Base-by-base conservation (phyloP, 2,888 invertebrate species). In the Coenonympha glycerion region DNA sequence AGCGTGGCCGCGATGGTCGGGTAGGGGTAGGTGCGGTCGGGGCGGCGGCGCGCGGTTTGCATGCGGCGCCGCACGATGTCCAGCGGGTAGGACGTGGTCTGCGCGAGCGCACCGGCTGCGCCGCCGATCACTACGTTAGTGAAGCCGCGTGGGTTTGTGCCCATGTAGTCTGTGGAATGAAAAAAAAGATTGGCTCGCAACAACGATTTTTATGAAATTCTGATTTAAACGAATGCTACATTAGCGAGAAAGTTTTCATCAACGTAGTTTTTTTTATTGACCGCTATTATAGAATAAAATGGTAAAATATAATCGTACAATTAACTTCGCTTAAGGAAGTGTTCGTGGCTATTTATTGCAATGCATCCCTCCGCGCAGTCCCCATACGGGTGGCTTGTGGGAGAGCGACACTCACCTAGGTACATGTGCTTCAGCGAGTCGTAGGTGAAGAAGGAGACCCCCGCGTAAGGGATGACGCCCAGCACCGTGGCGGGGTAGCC, bases 391-490 rank as follows among this genome's bases (percentile, higher is more conserved):
- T 53, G 40, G 15, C 59, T 57, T 57, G 42, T 9, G 21, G 3
- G 19, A 18, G 3, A 1, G 6, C 5, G 5, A n/a, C 4, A 66
- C 79, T 86, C 73, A 95, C 95, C 93, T 68, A 88, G 79, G 68
- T 95, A 91, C 64, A 91, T 80, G 54, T 92, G 91, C 77, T 99
- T 99, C 19, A 99, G 89, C 0, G 95, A 93, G 85, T 99, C 99
- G 73, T 98, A 99, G 0, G 97, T 99, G 83, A 94, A 98, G 88
- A 99, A 99, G 11, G 98, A 97, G 44, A 95, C 94, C 3, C 99
- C 99, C 0, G 99, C 98, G 80, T 99, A 99, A 0, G 98, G 98
- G 60, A 98, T 93, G 3, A 97, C 97, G 0, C 99, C 99, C 15
- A 96, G 75, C 47, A 99, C 90, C 0, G 99, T 98, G 0, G 98